Percentiles rank a stretch among this genome's conserved stretches.
Conservation (phyloP, 1,140 invertebrate species). For the Macrobrachium rosenbergii region DNA sequence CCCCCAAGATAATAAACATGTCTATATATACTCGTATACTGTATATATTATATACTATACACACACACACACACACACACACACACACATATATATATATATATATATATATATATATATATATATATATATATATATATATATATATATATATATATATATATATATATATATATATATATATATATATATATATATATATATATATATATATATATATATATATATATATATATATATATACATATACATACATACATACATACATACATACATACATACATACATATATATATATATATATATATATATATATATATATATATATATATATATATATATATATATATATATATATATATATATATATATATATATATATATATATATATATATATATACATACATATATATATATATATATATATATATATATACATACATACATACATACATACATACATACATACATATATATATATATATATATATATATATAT, state of each 20-base stretch:
- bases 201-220: too few relatives aligned
- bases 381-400: constrained; percentile 22
- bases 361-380: not conserved
- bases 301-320: constrained; percentile 10
- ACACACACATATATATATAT: too few relatives aligned
- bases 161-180: too few relatives aligned
- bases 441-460: constrained; percentile 1
- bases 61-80: too few relatives aligned
- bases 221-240: too few relatives aligned
- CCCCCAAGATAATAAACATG: too few relatives aligned
- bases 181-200: too few relatives aligned
- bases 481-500: constrained; percentile 9
- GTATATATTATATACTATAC: too few relatives aligned
- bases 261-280: not conserved
- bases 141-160: too few relatives aligned
- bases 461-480: constrained; percentile 1
- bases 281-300: not conserved
- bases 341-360: not conserved
- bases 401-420: not conserved
- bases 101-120: too few relatives aligned
- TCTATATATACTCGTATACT: too few relatives aligned
- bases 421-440: not conserved
- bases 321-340: not conserved
- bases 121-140: too few relatives aligned
- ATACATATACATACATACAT: not conserved